phyloP scores from a whole-genome alignment of 2,888 invertebrate genomes.

The Lomographa bimaculata region DNA sequence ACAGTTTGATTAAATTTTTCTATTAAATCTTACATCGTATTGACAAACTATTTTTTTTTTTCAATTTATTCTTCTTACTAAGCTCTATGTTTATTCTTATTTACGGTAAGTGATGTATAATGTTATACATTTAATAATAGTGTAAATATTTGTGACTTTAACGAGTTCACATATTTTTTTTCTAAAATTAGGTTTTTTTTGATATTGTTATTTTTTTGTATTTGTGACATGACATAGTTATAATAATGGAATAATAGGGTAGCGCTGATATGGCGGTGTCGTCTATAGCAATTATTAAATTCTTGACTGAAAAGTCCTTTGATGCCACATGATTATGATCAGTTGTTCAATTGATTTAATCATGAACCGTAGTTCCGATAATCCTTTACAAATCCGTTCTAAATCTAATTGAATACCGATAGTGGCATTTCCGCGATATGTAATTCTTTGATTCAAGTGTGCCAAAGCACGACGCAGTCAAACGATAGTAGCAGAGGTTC shows the following conservation, averaged over 20 bases:
- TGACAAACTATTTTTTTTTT: conserved; percentile 68
- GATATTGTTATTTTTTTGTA: conserved; percentile 34
- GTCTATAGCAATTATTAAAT: conserved; percentile 12
- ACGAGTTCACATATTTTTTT: conserved; percentile 60
- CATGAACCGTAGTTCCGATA: conserved; percentile 12
- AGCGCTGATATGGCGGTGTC: conserved; percentile 34
- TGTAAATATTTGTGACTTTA: conserved; percentile 78
- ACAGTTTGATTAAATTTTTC: conserved; percentile 72
- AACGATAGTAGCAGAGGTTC: conserved; percentile 24
- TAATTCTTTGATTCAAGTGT: conserved; percentile 49
- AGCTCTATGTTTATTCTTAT: conserved; percentile 79
- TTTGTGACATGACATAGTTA: conserved; percentile 53
- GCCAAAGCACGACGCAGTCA: conserved; percentile 41
- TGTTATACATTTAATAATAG: conserved; percentile 75
- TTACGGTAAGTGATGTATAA: conserved; percentile 76
- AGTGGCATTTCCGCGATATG: conserved; percentile 58
- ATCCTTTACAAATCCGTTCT: conserved; percentile 40
- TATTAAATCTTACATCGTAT: conserved; percentile 67
- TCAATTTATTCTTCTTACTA: conserved; percentile 78
- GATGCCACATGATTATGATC: background rate
- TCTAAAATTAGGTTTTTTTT: conserved; percentile 58
- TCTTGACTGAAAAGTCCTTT: background rate
- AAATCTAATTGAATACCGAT: conserved; percentile 50
- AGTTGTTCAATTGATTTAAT: conserved; percentile 32
- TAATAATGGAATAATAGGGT: conserved; percentile 45